These are phyloP conservation scores for Melanotaenia parkinsoni DNA, from an alignment of 2,797 vertebrate species.

Conservation along the genomic window DNA sequence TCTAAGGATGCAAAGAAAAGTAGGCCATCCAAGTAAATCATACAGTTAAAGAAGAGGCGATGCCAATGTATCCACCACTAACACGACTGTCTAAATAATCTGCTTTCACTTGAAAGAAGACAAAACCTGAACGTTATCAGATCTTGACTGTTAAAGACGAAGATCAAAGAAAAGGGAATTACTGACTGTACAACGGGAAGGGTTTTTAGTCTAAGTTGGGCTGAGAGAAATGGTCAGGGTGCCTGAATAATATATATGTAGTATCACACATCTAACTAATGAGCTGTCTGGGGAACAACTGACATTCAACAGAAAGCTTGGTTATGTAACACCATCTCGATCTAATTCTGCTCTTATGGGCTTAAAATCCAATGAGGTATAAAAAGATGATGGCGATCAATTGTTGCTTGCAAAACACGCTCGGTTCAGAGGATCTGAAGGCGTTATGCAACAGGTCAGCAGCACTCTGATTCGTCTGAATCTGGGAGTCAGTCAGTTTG, in stretches of 20 bases:
- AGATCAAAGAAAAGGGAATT: constrained; percentile 22
- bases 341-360: constrained; percentile 52
- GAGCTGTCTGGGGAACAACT: constrained; percentile 61
- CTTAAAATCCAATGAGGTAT: constrained; percentile 55
- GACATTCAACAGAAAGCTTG: constrained; percentile 44
- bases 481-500: constrained; percentile 17
- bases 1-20: constrained; percentile 51
- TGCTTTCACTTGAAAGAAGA: background rate
- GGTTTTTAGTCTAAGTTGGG: background rate
- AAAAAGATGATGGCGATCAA: constrained; percentile 67
- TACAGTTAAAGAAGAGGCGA: constrained; percentile 36
- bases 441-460: constrained; percentile 56
- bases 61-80: constrained; percentile 27
- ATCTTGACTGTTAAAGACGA: constrained; percentile 1
- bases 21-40: constrained; percentile 22
- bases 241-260: constrained; percentile 44
- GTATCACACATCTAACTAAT: constrained; percentile 60
- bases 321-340: constrained; percentile 63
- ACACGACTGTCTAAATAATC: constrained; percentile 38
- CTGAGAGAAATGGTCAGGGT: constrained; percentile 9
- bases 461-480: constrained; percentile 23
- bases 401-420: constrained; percentile 58
- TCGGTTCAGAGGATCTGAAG: constrained; percentile 50
- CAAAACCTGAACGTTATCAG: background rate
- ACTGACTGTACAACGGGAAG: constrained; percentile 6